Evolutionary conservation across 2,888 invertebrate species (phyloP).

Genomic region (Steinernema carpocapsae): DNA sequence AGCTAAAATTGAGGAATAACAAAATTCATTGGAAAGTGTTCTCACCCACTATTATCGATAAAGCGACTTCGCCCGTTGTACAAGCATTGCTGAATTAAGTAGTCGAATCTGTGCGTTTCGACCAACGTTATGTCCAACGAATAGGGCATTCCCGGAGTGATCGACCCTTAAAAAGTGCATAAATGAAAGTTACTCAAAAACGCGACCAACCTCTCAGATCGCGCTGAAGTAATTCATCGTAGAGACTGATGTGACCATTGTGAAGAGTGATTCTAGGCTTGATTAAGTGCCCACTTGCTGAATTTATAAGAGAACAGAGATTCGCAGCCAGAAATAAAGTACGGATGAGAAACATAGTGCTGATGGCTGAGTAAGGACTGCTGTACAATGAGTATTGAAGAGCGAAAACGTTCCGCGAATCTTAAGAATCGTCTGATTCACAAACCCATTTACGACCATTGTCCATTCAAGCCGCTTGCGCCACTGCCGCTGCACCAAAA

Average conservation of each 20-base stretch:
- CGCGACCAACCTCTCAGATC: constrained; percentile 1
- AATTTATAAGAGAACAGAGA: not conserved
- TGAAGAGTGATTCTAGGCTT: constrained; percentile 47
- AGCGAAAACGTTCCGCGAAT: not conserved
- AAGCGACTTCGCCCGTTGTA: constrained; percentile 51
- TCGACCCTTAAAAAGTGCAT: constrained; percentile 38
- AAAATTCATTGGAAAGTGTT: not conserved
- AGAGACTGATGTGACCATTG: constrained; percentile 43
- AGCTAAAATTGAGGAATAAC: constrained; percentile 38
- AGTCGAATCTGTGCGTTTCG: constrained; percentile 52
- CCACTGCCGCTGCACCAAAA: constrained; percentile 31
- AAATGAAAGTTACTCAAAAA: too few relatives aligned
- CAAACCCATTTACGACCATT: constrained; percentile 32
- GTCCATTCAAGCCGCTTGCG: constrained; percentile 29
- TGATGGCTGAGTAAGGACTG: not conserved
- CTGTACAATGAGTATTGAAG: too few relatives aligned
- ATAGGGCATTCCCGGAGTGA: constrained; percentile 47
- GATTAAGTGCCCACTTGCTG: not conserved
- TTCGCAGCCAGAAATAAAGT: not conserved
- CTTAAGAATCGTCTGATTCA: constrained; percentile 33
- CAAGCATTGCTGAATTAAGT: constrained; percentile 53
- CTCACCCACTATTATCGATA: constrained; percentile 57
- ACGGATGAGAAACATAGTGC: not conserved
- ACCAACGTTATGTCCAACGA: constrained; percentile 59
- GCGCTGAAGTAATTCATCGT: constrained; percentile 43